These are phyloP conservation scores for Zoanthus gigantus DNA, from an alignment of 92 coral and sea anemone genomes.

Conservation along the genomic window DNA sequence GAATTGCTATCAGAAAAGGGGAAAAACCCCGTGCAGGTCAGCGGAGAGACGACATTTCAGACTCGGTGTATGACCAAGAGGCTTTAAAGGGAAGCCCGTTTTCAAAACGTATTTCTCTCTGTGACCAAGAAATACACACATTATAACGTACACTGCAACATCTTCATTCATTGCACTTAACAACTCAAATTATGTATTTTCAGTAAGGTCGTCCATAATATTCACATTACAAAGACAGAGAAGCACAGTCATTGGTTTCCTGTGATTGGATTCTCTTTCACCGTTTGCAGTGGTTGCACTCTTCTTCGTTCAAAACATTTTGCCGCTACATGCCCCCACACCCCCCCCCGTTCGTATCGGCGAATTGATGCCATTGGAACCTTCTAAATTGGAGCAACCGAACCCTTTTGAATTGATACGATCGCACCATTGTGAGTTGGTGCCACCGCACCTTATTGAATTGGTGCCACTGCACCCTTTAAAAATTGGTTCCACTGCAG, in stretches of 20 bases:
- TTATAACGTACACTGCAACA: not conserved
- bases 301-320: too few species aligned
- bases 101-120: not conserved
- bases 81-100: slow-evolving; percentile 1
- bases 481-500: not conserved
- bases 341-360: too few species aligned
- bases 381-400: not conserved
- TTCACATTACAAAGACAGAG: not conserved
- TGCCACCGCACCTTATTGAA: not conserved
- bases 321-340: too few species aligned
- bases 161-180: not conserved
- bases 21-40: not conserved
- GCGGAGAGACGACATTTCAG: not conserved
- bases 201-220: not conserved
- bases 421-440: not conserved
- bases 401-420: not conserved
- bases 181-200: not conserved
- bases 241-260: too few species aligned
- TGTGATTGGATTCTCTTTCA: too few species aligned
- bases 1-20: not conserved
- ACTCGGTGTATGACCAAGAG: not conserved
- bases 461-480: not conserved
- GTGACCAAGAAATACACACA: not conserved
- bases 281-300: too few species aligned
- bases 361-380: not conserved